Base-by-base conservation (phyloP, 2,113 vertebrate species). In the Eidolon helvum region DNA sequence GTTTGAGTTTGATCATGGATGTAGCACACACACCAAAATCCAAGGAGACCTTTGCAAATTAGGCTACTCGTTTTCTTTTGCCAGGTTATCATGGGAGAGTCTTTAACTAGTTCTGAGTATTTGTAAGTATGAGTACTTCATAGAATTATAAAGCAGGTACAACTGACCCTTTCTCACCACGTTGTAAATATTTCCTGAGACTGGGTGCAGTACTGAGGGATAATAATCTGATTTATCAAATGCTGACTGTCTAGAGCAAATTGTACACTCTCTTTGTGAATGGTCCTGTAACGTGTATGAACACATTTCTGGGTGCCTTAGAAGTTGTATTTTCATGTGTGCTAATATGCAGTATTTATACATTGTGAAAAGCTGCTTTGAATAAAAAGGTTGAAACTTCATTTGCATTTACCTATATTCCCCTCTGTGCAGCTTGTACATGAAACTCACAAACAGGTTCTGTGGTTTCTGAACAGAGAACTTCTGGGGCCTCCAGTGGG, bases 231-330 rank as follows among this genome's bases (percentile, higher is more conserved):
- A 98, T 97, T 98, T 98, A 98, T 98, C 97, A 98, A 98, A 98
- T 97, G 98, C 98, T 99, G 98, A 98, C 98, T 98, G 98, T 99
- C 98, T 99, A 98, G 98, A 99, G 98, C 97, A 98, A 98, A 98
- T 98, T 98, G 98, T 99, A 98, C 98, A 98, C 98, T 98, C 98
- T 98, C 98, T 99, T 99, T 98, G 98, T 98, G 98, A 98, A 98
- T 98, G 98, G 98, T 98, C 98, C 98, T 99, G 98, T 98, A 98
- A 99, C 98, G 98, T 99, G 98, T 98, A 98, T 99, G 98, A 99
- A 99, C 99, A 99, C 99, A 99, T 99, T 99, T 99, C 99, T 98
- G 99, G 99, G 99, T 99, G 99, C 99, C 99, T 99, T 99, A 99
- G 98, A 99, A 99, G 99, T 99, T 98, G 98, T 99, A 99, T 99